Conservation (phyloP, 1,140 invertebrate species). For the Mamestra configurata region DNA sequence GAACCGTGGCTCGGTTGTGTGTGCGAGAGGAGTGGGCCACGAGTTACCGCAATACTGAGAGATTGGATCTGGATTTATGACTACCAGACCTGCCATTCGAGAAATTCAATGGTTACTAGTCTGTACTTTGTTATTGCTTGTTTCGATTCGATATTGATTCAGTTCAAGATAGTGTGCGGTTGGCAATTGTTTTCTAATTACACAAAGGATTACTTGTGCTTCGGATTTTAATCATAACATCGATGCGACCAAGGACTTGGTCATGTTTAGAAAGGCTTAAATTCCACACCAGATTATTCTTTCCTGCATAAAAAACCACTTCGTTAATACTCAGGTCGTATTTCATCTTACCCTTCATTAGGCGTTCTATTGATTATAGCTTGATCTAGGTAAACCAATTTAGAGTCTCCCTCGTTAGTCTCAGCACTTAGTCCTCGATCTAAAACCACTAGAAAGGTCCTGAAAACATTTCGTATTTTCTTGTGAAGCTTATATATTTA, state of each 20-base stretch:
- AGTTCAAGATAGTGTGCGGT: not conserved
- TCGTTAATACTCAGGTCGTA: constrained; percentile 18
- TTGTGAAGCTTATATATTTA: not conserved
- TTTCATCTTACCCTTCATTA: constrained; percentile 7
- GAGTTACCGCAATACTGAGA: not conserved
- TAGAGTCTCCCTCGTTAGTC: constrained; percentile 27
- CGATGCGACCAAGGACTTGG: not conserved
- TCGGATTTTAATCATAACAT: too few species aligned
- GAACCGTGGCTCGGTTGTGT: not conserved
- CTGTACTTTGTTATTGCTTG: not conserved
- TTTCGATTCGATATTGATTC: constrained; percentile 6
- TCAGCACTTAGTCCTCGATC: constrained; percentile 20
- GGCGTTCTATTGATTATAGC: constrained; percentile 5
- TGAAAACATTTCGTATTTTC: not conserved
- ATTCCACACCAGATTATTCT: not conserved
- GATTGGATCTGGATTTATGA: constrained; percentile 28
- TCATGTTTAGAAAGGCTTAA: not conserved
- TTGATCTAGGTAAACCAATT: not conserved
- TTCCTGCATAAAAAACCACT: not conserved
- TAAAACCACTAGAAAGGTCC: constrained; percentile 13
- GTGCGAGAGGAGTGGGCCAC: not conserved
- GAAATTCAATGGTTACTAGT: constrained; percentile 12
- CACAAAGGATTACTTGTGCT: too few species aligned
- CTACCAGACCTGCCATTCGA: not conserved
- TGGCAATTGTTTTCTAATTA: constrained; percentile 10